A percentile compares a stretch with the other conserved stretches of the same genome.
Conservation (phyloP, 53 echinoderm and acorn worm species). For the Crossaster papposus region DNA sequence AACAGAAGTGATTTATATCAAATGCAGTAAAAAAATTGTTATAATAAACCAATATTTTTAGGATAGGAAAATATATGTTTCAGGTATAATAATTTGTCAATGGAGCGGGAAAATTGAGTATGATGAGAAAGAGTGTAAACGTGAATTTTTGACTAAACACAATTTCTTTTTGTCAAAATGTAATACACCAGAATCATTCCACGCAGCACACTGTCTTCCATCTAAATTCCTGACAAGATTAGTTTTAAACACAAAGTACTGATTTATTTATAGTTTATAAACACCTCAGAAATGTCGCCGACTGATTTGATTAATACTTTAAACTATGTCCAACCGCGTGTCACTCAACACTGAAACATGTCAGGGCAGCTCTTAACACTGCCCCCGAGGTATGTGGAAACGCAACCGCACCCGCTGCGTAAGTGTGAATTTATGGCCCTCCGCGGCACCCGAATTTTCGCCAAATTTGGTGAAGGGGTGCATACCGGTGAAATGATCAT, state of each 20-base stretch:
- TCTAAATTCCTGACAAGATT: background rate
- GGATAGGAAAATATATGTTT: background rate
- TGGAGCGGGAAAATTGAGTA: no score
- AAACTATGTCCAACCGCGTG: background rate
- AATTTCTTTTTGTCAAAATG: no score
- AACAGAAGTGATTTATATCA: background rate
- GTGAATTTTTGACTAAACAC: background rate
- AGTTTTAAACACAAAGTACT: constrained; percentile 29
- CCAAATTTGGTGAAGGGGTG: constrained; percentile 47
- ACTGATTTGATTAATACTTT: constrained; percentile 36
- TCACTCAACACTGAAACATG: constrained; percentile 14
- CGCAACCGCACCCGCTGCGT: background rate
- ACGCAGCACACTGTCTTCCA: background rate
- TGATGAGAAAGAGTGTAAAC: no score
- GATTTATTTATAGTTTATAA: constrained; percentile 45
- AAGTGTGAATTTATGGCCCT: constrained; percentile 46
- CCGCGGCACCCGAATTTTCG: constrained; percentile 19
- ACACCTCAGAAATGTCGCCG: constrained; percentile 12
- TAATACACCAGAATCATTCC: background rate
- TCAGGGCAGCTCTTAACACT: constrained; percentile 5
- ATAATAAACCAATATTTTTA: background rate
- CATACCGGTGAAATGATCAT: background rate
- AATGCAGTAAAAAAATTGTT: background rate
- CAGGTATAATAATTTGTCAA: no score
- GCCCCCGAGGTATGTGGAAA: constrained; percentile 33